Conservation (phyloP, 2,113 vertebrate genomes). For the Chaetodon trifascialis region DNA sequence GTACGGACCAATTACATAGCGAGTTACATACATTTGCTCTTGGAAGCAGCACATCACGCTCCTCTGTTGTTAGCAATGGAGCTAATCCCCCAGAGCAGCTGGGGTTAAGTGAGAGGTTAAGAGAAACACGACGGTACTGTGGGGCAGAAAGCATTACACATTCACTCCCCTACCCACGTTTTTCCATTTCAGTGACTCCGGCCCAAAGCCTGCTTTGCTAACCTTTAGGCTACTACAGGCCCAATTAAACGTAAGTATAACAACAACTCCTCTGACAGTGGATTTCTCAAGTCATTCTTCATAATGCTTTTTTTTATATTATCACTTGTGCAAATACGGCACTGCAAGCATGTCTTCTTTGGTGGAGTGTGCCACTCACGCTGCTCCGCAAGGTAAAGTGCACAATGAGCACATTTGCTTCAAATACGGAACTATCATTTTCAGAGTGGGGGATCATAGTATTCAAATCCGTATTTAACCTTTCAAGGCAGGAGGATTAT, state of each 20-base stretch:
- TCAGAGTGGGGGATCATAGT: constrained; percentile 83
- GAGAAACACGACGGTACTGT: constrained; percentile 29
- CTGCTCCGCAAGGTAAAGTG: constrained; percentile 74
- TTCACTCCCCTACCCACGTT: constrained; percentile 28
- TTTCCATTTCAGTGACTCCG: constrained; percentile 39
- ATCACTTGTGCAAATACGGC: constrained; percentile 61
- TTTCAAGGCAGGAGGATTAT: constrained; percentile 86
- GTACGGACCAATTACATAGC: not conserved
- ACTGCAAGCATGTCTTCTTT: constrained; percentile 67
- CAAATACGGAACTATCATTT: constrained; percentile 79
- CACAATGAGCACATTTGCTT: constrained; percentile 81
- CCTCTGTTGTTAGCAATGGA: not conserved
- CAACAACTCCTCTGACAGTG: constrained; percentile 43
- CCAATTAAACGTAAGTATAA: constrained; percentile 59
- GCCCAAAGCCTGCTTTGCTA: constrained; percentile 38
- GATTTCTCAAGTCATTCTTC: constrained; percentile 43
- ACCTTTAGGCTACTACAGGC: constrained; percentile 49
- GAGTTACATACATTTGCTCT: constrained; percentile 2
- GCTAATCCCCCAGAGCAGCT: constrained; percentile 7
- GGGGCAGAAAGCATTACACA: constrained; percentile 39
- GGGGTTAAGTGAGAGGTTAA: constrained; percentile 28
- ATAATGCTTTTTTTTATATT: constrained; percentile 47
- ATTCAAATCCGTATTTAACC: constrained; percentile 88
- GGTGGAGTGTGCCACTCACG: constrained; percentile 60
- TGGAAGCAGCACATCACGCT: not conserved